Evolutionary conservation across 1,140 invertebrate species (phyloP).

Genomic region (Penaeus japonicus): DNA sequence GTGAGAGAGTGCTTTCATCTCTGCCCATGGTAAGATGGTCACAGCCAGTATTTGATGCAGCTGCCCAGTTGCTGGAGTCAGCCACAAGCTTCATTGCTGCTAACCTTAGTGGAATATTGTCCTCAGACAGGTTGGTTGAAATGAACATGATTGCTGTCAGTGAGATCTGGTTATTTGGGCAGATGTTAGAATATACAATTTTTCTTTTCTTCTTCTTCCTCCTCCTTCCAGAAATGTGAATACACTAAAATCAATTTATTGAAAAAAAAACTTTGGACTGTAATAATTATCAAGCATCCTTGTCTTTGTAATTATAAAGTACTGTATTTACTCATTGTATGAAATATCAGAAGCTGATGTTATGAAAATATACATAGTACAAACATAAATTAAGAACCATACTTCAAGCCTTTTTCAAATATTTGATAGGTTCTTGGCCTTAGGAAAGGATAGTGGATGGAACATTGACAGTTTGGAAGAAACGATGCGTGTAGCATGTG

Average conservation of each 20-base stretch:
- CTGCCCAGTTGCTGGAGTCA: conserved; percentile 73
- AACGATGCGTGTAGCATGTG: conserved; percentile 72
- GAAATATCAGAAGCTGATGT: not conserved
- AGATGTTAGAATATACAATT: not conserved
- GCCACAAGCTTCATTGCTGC: conserved; percentile 73
- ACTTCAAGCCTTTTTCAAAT: no score
- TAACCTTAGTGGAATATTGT: conserved; percentile 73
- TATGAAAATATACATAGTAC: not conserved
- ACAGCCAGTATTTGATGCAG: conserved; percentile 73
- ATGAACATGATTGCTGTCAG: not conserved
- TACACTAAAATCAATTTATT: no score
- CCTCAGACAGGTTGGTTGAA: conserved; percentile 67
- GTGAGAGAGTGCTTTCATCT: conserved; percentile 74
- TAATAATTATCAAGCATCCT: no score
- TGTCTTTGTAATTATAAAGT: no score
- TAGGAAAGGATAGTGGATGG: conserved; percentile 74
- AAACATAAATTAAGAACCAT: not conserved
- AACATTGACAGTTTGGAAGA: conserved; percentile 75
- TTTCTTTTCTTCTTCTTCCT: not conserved
- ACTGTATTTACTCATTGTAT: no score
- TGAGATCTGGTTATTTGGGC: no score
- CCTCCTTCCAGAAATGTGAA: no score
- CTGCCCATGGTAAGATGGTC: conserved; percentile 77
- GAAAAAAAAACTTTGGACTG: no score
- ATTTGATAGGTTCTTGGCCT: conserved; percentile 68